Base-by-base conservation (phyloP, 2,888 invertebrate genomes). In the Drosophila aldrichi region DNA sequence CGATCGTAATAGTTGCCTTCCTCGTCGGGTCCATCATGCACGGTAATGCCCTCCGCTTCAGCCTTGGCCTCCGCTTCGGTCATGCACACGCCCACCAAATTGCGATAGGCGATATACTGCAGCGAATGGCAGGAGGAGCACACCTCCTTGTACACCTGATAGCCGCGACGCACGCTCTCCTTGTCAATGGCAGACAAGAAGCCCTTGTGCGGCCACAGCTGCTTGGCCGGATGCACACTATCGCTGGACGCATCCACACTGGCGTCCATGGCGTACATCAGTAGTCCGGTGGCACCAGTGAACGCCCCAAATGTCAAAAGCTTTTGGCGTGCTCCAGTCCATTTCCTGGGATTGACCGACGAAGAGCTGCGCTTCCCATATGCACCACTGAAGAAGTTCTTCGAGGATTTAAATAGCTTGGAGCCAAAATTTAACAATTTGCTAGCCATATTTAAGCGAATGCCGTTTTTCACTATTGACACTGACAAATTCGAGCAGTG, bases 81-180 rank as follows among this genome's bases (percentile, higher is more conserved):
- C 93, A 98, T 97, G 64, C 96, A 95, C 2, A 97, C 96, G 66
- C 96, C 96, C 36, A 99, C 95, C 90, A 99, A 95, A 93, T 99
- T 96, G 90, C 99, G 96, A 94, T 97, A 99, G 43, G 97, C 96
- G 79, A 99, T 94, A 93, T 95, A 98, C 91, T 96, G 94, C 95
- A 99, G 93, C 66, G 98, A 98, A 94, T 99, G 99, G 90, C 99
- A 99, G 0, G 99, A 98, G 55, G 99, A 96, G 94, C 99, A 99
- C 36, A 99, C 99, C 93, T 99, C 98, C 94, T 99, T 99, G 94
- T 99, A 99, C 0, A 99, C 99, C 94, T 97, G 97, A 92, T 97
- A 98, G 44, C 98, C 98, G 87, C 98, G 95, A 58, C 98, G 95
- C 65, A 97, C 94, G 90, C 97, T 97, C 64, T 96, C 95, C 94